Evolutionary conservation across 2,113 vertebrate genomes (phyloP).

Genomic region (Galbula dea): DNA sequence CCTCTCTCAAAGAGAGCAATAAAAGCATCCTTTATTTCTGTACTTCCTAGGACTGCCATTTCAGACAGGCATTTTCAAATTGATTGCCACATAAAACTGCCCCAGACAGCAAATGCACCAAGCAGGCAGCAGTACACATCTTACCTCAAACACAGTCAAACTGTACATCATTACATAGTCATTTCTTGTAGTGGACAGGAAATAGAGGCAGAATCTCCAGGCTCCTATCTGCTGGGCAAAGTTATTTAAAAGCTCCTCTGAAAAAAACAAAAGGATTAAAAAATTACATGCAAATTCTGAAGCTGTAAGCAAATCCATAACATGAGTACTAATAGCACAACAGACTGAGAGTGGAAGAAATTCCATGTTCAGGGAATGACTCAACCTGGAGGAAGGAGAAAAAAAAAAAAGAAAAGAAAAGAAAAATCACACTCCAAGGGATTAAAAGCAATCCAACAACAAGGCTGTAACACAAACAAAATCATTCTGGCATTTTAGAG

Average conservation of each 20-base stretch:
- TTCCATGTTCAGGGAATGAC: background rate
- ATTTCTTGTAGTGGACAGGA: constrained; percentile 94
- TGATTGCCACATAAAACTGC: background rate
- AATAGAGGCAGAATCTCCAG: constrained; percentile 97
- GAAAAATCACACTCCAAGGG: background rate
- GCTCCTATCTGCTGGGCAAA: constrained; percentile 98
- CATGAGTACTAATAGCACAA: background rate
- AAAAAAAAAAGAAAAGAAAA: no score
- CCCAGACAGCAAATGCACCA: background rate
- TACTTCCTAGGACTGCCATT: background rate
- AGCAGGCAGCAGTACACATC: background rate
- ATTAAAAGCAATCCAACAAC: background rate
- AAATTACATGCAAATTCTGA: background rate
- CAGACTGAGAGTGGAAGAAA: background rate
- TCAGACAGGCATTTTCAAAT: background rate
- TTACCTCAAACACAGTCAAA: constrained; percentile 98
- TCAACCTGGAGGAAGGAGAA: background rate
- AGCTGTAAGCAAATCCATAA: background rate
- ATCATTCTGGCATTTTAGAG: background rate
- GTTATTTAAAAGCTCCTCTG: constrained; percentile 98
- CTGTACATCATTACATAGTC: constrained; percentile 99
- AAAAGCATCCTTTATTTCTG: constrained; percentile 4
- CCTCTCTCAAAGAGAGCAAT: constrained; percentile 18
- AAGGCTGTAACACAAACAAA: background rate
- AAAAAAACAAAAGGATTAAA: background rate